phyloP scores from a whole-genome alignment of 2,888 invertebrate species.

The Morpho deidamia region DNA sequence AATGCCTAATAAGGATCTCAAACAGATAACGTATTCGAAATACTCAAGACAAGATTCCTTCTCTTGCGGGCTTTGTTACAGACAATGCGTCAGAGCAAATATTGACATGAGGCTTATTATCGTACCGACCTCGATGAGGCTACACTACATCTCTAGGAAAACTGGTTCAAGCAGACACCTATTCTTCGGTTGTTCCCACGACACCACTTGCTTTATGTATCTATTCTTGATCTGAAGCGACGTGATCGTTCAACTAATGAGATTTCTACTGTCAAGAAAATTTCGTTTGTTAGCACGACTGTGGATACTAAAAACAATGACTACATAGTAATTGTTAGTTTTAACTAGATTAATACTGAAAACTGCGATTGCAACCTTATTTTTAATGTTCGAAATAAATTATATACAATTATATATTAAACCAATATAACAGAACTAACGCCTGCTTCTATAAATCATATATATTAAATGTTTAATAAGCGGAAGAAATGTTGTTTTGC shows the following conservation, averaged over 20 bases:
- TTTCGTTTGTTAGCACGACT: conserved; percentile 7
- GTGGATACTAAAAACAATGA: not conserved
- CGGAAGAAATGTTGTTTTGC: not conserved
- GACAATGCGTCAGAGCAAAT: conserved; percentile 47
- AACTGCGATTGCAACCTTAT: too few species aligned
- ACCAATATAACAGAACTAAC: too few species aligned
- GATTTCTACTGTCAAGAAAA: conserved; percentile 51
- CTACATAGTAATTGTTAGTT: not conserved
- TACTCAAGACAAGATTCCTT: conserved; percentile 3
- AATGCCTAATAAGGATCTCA: conserved; percentile 23
- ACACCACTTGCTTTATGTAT: conserved; percentile 54
- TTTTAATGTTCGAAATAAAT: too few species aligned
- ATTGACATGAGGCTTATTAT: conserved; percentile 65
- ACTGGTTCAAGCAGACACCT: conserved; percentile 62
- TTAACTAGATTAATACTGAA: not conserved
- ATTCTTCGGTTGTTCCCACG: conserved; percentile 70
- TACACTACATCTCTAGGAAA: conserved; percentile 61
- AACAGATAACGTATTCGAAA: conserved; percentile 25
- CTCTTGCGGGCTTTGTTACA: conserved; percentile 10
- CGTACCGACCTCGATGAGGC: conserved; percentile 64
- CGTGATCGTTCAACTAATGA: conserved; percentile 63
- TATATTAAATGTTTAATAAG: not conserved
- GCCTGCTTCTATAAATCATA: not conserved
- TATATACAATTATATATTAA: too few species aligned
- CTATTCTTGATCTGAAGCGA: conserved; percentile 51